Conservation (phyloP, 2,797 vertebrate genomes). For the Diglossa cyanea region DNA sequence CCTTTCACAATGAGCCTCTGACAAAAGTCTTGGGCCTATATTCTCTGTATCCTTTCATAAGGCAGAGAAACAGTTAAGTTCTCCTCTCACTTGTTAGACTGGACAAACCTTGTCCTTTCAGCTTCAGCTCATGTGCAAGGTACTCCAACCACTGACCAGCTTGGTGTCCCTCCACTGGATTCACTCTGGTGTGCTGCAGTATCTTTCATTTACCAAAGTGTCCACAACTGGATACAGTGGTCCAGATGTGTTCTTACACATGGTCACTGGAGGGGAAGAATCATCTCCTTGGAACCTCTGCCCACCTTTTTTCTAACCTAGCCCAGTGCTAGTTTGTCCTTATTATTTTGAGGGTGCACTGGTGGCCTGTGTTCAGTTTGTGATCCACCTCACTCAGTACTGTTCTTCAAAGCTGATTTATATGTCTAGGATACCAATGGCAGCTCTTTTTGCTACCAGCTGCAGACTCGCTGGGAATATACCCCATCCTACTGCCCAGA, state of each 20-base stretch:
- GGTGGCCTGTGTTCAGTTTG: background rate
- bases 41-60: background rate
- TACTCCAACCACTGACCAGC: background rate
- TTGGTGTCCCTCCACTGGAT: background rate
- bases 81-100: background rate
- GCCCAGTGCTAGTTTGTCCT: background rate
- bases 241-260: background rate
- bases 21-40: background rate
- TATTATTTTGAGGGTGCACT: background rate
- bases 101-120: background rate
- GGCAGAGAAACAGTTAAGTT: background rate
- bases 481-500: background rate
- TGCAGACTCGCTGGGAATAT: background rate
- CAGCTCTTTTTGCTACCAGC: background rate
- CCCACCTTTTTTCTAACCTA: background rate
- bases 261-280: background rate
- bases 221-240: background rate
- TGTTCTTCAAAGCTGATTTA: background rate
- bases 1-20: background rate
- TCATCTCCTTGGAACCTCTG: background rate
- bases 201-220: background rate
- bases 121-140: fast-evolving
- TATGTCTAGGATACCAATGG: background rate
- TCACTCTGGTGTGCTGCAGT: background rate
- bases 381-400: background rate